Percentiles rank a stretch among this genome's conserved stretches.
Conservation (phyloP, 2,113 vertebrate species). For the Manacus vitellinus region DNA sequence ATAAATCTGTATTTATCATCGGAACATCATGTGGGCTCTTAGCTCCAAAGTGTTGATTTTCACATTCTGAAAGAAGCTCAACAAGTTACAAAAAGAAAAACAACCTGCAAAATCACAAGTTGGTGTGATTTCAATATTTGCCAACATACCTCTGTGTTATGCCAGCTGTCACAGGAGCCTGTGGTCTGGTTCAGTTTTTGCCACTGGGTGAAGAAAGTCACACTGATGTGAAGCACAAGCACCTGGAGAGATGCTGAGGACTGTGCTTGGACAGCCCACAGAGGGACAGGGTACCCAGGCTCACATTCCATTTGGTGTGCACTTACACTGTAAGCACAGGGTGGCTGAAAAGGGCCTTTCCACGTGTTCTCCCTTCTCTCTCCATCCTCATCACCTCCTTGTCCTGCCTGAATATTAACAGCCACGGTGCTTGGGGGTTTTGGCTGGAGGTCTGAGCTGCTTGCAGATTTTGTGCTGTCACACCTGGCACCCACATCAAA, state of each 20-base stretch:
- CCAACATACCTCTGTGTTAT: accelerated
- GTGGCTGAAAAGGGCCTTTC: neutral
- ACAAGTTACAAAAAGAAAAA: neutral
- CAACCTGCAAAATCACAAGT: neutral
- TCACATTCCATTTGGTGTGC: accelerated
- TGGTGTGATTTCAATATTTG: neutral
- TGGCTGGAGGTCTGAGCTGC: neutral
- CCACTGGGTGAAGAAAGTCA: neutral
- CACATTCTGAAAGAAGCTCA: neutral
- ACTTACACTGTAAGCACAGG: neutral
- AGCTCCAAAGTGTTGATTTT: neutral
- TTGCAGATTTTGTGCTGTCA: neutral
- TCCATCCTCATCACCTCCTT: neutral
- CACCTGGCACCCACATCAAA: neutral
- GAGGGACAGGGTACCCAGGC: neutral
- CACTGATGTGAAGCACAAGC: neutral
- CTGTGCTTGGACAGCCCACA: neutral
- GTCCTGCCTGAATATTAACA: neutral
- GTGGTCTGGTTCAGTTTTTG: neutral
- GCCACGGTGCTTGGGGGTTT: neutral
- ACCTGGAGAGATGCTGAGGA: neutral
- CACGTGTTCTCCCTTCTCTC: neutral
- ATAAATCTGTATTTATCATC: neutral
- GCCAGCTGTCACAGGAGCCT: neutral
- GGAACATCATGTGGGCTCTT: accelerated